Base-by-base conservation (phyloP, 2,888 invertebrate genomes). In the Ichneumoninae sp. region DNA sequence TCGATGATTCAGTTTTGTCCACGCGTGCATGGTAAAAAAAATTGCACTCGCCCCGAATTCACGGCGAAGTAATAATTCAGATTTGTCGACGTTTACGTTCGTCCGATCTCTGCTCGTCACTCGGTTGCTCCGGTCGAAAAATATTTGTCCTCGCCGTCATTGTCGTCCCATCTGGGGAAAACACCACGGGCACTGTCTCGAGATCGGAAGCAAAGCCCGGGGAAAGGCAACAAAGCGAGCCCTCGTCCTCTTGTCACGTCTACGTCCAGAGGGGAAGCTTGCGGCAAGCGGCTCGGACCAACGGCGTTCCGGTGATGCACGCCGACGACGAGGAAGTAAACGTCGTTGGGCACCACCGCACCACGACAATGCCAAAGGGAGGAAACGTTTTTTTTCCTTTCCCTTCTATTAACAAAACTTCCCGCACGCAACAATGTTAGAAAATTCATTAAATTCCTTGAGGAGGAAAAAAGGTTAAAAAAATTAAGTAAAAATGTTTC, bases 211-310 rank as follows among this genome's bases (percentile, higher is more conserved):
- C 71, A 75, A 82, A 84, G 50, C 57, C 75, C 57, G 71, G 57
- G 44, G 66, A 79, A 79, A 79, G 60, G 70, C 79, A 82, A 84
- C 84, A 84, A 84, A 84, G 84, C 77, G 74, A 79, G 50, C 57
- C 74, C 72, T 80, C 52, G 30, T 62, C 16, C 66, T 71, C 74
- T 71, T 16, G 47, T 57, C 70, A 50, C 52, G 62, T 62, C 78
- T 47, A 40, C 54, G 79, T 66, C 81, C 84, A 70, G 74, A 81
- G 74, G 78, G 78, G 19, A 75, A 70, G 66, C 81, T 75, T 71
- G 71, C 33, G 79, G 74, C 84, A 71, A 79, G 65, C 62, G 77
- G 44, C 40, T 79, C 47, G 66, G 60, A 57, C 66, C 50, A 66
- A 70, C 65, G 70, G 68, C 50, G n/a, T 72, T 75, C 33, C 74